A percentile compares a stretch with the other conserved stretches of the same genome.
Evolutionary conservation across 30 jellyfish, hydroid and myxozoan species (phyloP).

Genomic region (Cassiopea xamachana): DNA sequence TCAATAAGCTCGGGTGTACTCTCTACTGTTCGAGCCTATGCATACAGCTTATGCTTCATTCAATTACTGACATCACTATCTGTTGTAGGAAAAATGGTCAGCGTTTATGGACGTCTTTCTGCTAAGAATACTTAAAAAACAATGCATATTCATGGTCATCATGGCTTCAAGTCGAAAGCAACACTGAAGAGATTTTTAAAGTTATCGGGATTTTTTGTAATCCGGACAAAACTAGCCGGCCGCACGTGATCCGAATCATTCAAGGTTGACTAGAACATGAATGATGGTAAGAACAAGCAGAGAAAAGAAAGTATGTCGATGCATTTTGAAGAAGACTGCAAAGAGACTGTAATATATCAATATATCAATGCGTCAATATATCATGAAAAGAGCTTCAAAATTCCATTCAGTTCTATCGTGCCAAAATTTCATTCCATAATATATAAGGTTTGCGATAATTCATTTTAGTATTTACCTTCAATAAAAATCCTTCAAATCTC

Average conservation of each 20-base stretch:
- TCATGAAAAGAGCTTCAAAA: too few species aligned
- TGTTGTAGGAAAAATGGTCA: background rate
- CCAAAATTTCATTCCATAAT: too few species aligned
- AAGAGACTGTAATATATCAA: too few species aligned
- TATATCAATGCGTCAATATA: too few species aligned
- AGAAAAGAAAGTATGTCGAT: too few species aligned
- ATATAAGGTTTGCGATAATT: too few species aligned
- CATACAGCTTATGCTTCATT: background rate
- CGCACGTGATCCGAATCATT: background rate
- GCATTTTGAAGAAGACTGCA: too few species aligned
- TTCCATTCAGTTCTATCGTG: too few species aligned
- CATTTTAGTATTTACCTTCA: constrained; percentile 66
- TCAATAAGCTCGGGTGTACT: background rate
- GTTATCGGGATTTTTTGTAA: background rate
- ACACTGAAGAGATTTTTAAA: background rate
- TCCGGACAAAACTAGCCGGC: background rate
- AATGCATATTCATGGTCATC: background rate
- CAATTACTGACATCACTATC: background rate
- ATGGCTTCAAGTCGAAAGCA: background rate
- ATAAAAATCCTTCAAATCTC: constrained; percentile 90
- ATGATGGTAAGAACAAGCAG: too few species aligned
- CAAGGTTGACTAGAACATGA: background rate
- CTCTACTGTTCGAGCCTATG: background rate
- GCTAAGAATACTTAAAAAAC: background rate
- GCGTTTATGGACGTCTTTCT: background rate